A percentile compares a stretch with the other conserved stretches of the same genome.
These are phyloP conservation scores for Patagioenas fasciata DNA, from an alignment of 2,113 vertebrate species.

Conservation along the genomic window DNA sequence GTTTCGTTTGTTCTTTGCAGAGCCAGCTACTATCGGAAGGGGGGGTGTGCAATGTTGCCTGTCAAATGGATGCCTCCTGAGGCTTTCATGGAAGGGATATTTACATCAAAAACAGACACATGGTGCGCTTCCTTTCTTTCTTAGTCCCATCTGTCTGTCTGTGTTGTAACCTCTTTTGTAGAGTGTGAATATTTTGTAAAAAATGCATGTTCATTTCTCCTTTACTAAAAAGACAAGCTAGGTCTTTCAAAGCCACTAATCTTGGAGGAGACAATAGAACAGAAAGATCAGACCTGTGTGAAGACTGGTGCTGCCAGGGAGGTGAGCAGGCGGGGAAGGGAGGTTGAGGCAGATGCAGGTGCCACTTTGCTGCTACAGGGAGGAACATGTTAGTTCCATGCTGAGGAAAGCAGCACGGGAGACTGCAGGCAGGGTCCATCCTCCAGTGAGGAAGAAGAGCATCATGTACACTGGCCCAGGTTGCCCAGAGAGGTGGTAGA, in stretches of 20 bases:
- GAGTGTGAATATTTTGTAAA: not conserved
- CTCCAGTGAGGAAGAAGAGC: not conserved
- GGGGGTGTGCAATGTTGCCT: constrained; percentile 95
- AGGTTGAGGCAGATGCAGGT: not conserved
- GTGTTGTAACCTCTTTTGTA: not conserved
- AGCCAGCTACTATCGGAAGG: constrained; percentile 98
- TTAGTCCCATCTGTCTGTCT: not conserved
- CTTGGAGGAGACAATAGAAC: not conserved
- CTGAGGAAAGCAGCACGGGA: not conserved
- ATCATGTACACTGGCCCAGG: too few species aligned
- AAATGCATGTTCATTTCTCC: not conserved
- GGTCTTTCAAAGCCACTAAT: not conserved
- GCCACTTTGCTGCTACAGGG: not conserved
- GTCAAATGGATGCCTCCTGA: constrained; percentile 99
- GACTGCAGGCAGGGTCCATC: not conserved
- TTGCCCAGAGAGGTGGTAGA: too few species aligned
- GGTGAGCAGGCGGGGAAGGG: not conserved
- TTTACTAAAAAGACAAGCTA: not conserved
- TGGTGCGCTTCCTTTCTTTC: constrained; percentile 78
- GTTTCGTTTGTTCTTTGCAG: constrained; percentile 69
- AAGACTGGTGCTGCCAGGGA: not conserved
- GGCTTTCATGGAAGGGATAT: constrained; percentile 99
- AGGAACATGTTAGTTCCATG: not conserved
- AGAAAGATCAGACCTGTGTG: not conserved
- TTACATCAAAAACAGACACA: constrained; percentile 98